Percentiles rank a stretch among this genome's conserved stretches.
Evolutionary conservation across 2,888 invertebrate species (phyloP).

Genomic region (Tipula unca): DNA sequence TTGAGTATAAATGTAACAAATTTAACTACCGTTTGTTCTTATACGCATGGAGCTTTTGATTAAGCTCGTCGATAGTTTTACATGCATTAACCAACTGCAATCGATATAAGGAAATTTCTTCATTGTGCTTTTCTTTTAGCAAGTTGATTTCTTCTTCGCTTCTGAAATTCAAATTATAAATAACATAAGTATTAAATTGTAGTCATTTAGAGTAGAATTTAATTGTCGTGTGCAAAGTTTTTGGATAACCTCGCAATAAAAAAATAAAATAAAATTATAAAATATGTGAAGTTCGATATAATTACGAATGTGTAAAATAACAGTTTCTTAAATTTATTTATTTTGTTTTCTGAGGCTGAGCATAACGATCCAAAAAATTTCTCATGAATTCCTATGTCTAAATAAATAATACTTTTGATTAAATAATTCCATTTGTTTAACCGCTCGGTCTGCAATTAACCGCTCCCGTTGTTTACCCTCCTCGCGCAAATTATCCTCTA

Average conservation of each 20-base stretch:
- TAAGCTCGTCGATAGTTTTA: constrained; percentile 57
- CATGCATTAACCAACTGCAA: constrained; percentile 60
- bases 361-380: no score
- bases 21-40: constrained; percentile 34
- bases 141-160: constrained; percentile 67
- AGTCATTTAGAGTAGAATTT: no score
- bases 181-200: constrained; percentile 27
- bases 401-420: constrained; percentile 49
- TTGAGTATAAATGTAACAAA: no score
- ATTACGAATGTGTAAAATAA: no score
- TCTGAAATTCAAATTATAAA: constrained; percentile 41
- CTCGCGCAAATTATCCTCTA: constrained; percentile 54
- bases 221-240: no score
- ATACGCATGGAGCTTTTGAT: constrained; percentile 45
- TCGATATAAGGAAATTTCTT: constrained; percentile 65
- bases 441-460: constrained; percentile 58
- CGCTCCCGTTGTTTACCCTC: constrained; percentile 57
- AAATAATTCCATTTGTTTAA: constrained; percentile 61
- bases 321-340: no score
- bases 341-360: no score
- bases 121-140: constrained; percentile 67
- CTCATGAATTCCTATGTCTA: no score
- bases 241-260: no score
- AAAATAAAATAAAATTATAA: no score
- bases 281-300: no score